Evolutionary conservation across 2,113 vertebrate genomes (phyloP).

Genomic region (Thinocorus orbignyianus): DNA sequence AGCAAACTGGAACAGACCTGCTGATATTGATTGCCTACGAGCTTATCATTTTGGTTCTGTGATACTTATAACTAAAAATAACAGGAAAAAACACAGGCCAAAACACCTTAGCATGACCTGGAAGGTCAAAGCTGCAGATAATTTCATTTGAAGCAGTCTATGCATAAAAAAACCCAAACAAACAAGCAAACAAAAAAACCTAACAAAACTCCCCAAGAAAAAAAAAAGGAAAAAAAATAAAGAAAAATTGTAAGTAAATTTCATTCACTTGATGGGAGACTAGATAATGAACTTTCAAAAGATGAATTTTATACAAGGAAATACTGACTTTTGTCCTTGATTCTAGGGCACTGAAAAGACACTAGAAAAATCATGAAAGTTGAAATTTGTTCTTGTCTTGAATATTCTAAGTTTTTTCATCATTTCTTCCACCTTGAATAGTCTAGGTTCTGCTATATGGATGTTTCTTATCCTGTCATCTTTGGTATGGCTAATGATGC

Average conservation of each 20-base stretch:
- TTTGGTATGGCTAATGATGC: background rate
- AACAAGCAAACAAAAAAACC: too few relatives aligned
- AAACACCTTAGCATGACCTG: background rate
- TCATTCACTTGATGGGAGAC: background rate
- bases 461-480: background rate
- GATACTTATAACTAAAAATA: background rate
- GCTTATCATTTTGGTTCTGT: background rate
- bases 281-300: background rate
- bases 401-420: background rate
- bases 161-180: background rate
- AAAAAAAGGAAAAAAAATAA: background rate
- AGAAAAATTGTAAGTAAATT: background rate
- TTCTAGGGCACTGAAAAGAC: background rate
- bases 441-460: background rate
- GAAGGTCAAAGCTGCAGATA: background rate
- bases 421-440: background rate
- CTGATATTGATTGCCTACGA: background rate
- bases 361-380: background rate
- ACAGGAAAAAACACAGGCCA: fast-evolving
- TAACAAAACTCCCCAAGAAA: too few relatives aligned
- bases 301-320: background rate
- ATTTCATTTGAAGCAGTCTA: background rate
- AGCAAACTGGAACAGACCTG: background rate
- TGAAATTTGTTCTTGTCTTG: background rate
- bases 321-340: background rate